phyloP scores from a whole-genome alignment of 2,113 vertebrate genomes.

The Toxotes chatareus region DNA sequence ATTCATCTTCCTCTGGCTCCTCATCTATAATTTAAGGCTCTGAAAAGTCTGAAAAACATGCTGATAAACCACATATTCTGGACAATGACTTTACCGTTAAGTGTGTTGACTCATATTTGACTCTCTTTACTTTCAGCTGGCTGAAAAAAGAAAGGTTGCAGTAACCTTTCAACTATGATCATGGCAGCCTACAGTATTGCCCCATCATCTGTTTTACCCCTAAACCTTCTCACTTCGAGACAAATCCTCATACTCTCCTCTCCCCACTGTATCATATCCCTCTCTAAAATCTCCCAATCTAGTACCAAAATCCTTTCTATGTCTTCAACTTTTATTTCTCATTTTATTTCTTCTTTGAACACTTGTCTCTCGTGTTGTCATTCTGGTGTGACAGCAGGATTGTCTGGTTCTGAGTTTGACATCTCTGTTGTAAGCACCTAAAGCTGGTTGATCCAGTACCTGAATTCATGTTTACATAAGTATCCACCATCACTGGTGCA shows the following conservation, averaged over 20 bases:
- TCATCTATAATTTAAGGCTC: neutral
- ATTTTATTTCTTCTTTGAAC: conserved; percentile 11
- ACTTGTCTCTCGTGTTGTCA: conserved; percentile 8
- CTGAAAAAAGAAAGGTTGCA: neutral
- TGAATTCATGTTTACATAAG: neutral
- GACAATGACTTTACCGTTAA: neutral
- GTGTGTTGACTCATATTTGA: neutral
- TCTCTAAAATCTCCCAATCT: conserved; percentile 4
- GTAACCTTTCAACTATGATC: neutral
- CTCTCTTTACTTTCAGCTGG: neutral
- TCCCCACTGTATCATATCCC: conserved; percentile 1
- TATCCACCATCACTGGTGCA: too few species aligned
- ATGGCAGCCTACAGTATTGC: neutral
- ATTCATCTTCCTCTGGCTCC: neutral
- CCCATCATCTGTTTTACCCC: conserved; percentile 10
- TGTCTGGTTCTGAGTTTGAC: neutral
- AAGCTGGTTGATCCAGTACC: neutral
- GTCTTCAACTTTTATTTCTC: conserved; percentile 1
- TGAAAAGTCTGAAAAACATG: neutral
- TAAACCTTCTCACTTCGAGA: conserved; percentile 19
- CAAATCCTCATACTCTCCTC: neutral
- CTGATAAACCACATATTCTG: neutral
- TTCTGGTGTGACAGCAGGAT: neutral
- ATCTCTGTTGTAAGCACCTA: neutral
- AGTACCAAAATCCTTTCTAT: conserved; percentile 16